A percentile compares a stretch with the other conserved stretches of the same genome.
Evolutionary conservation across 2,797 vertebrate species (phyloP).

Genomic region (Microhierax caerulescens): DNA sequence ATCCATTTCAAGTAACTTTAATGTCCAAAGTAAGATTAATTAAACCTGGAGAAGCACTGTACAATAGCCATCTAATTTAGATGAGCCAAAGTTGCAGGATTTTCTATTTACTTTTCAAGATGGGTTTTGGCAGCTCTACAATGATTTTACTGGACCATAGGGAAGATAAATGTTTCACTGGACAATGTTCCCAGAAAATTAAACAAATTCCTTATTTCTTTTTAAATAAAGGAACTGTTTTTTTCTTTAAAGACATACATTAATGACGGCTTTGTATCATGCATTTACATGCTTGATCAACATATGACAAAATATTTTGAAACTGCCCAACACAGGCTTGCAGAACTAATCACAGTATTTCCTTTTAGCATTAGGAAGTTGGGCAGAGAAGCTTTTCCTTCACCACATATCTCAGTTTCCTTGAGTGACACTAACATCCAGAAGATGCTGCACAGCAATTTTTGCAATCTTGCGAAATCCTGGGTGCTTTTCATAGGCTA

Average conservation of each 20-base stretch:
- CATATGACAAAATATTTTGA: background rate
- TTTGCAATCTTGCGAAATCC: background rate
- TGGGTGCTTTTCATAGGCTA: background rate
- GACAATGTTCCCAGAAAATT: slow-evolving; percentile 44
- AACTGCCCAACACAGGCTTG: background rate
- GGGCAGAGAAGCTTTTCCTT: background rate
- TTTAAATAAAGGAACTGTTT: background rate
- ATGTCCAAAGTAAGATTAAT: slow-evolving; percentile 17
- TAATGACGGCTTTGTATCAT: background rate
- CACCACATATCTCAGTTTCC: background rate
- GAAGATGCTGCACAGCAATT: background rate
- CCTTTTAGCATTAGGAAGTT: background rate
- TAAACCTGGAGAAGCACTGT: background rate
- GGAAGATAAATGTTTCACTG: slow-evolving; percentile 32
- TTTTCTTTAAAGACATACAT: background rate
- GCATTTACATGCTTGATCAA: background rate
- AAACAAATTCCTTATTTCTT: background rate
- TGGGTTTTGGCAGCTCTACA: slow-evolving; percentile 49
- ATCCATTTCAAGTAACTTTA: background rate
- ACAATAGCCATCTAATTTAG: background rate
- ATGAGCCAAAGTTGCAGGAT: slow-evolving; percentile 5
- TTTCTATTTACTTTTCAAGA: slow-evolving; percentile 51
- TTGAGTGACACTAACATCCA: background rate
- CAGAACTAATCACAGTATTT: background rate
- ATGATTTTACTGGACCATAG: slow-evolving; percentile 34